Base-by-base conservation (phyloP, 2,113 vertebrate species). In the Trogon melanurus region DNA sequence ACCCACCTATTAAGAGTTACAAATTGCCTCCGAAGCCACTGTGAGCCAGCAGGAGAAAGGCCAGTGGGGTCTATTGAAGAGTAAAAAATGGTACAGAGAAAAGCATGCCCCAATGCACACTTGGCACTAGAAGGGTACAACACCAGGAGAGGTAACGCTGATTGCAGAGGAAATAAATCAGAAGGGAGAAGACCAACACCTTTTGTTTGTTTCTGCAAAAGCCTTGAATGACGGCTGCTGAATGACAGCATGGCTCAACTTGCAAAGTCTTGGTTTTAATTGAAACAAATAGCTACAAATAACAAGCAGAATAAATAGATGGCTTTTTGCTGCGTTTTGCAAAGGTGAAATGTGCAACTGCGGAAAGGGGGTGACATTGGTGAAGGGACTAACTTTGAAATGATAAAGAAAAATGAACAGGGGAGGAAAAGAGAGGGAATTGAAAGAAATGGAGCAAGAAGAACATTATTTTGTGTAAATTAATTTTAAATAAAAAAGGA, bases 401-500 rank as follows among this genome's bases (percentile, higher is more conserved):
- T 81, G 32, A 97, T 94, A 89, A 96, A 96, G 91, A 97, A 95
- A 97, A 97, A 97, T 95, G 93, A 96, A 93, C 65, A 82, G 48
- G 48, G 65, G 82, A 96, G 38, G 72, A 96, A 96, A 96, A 96
- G 61, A 94, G 91, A 93, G 47, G 30, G 96, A 95, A 97, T 83
- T 95, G 75, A 76, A 92, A 96, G 97, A 98, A 98, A 97, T 96
- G 94, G 86, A 98, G 97, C 97, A 97, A 84, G 92, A 95, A 97
- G 92, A 96, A 95, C 95, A 97, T 97, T 96, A 97, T 97, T 98
- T 97, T 91, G 17, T 96, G 84, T 95, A 97, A 97, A 98, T 97
- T 97, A 96, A 97, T 97, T 97, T 97, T 96, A 97, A 98, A 98
- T 96, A 94, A 94, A 96, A 97, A 98, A 96, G 72, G 83, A 97